Base-by-base conservation (phyloP, 2,888 invertebrate species). In the Aleiodes alternator region DNA sequence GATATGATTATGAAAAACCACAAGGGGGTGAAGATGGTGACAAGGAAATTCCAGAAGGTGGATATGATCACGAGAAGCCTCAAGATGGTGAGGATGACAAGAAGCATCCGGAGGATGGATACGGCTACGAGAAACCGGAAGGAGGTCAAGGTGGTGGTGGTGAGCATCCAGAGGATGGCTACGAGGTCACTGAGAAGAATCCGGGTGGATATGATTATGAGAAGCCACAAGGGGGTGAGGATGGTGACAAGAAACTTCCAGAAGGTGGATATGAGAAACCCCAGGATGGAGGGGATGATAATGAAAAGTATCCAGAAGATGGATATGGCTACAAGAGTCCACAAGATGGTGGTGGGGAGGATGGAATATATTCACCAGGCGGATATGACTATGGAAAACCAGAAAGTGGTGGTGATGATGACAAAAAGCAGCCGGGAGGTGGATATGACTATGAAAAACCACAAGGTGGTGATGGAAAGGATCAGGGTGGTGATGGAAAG, bases 141-240 rank as follows among this genome's bases (percentile, higher is more conserved):
- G 75, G 56, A 14, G 72, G 64, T 11, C 31, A 72, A 4, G 73
- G 7, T 16, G 72, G 51, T 16, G 69, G 76, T 51, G 71, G 16
- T 51, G 69, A 56, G 4, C 64, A 73, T 51, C 57, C 57, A 0
- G 72, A 66, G 1, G 72, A 71, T 14, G 72, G 50, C 4, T 64
- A 57, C 6, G 23, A 48, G 14, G 72, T 29, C 55, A 38, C 5
- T 59, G 74, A 61, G 8, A 23, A 75, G 16, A 23, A n/a, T 29
- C 34, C 38, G 0, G 7, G 34, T 29, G 72, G n/a, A 43, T 16
- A 48, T 43, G 14, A 57, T 14, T 16, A 53, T 11, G 57, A 55
- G 38, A 69, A 29, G 38, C 8, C 66, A 29, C 72, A 69, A 14
- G 75, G 70, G n/a, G 69, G 73, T 61, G 43, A 76, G 69, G 68